Base-by-base conservation (phyloP, 2,113 vertebrate species). In the Channa maculata region DNA sequence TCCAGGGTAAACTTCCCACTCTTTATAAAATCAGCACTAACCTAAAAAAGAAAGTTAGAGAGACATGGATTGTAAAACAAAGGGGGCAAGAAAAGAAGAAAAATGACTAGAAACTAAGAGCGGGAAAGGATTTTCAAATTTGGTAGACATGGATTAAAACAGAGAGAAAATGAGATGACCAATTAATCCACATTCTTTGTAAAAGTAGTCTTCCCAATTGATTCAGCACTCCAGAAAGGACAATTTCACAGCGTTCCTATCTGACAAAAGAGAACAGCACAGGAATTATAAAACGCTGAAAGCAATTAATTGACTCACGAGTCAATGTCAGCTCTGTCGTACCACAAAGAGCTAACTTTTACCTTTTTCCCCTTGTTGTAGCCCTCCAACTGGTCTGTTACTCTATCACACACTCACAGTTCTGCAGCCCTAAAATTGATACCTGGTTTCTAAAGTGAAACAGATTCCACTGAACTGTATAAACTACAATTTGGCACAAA, bases 1-100 rank as follows among this genome's bases (percentile, higher is more conserved):
- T 99, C 97, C 93, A 99, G 88, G 13, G 92, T 72, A 1, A 99
- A 99, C 57, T 95, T 90, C 0, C 97, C 97, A 0, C 77, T 95
- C 86, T 89, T 96, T 80, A 99, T 91, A 2, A 97, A 99, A 64
- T 98, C 97, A 13, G 92, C 80, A 0, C 93, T 96, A 77, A 96
- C 97, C 97, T 99, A 84, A 60, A 48, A 36, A 38, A 45, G 9
- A 70, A 9, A 84, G 39, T 12, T 10, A 53, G 50, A 37, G 36
- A 64, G 10, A 71, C 12, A 38, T 0, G 6, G 5, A 37, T 6
- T 39, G 1, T 7, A 9, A 8, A 24, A 33, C 24, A 55, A 10
- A 49, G 8, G 46, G 65, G 6, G 4, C 1, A 61, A 13, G 2
- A 10, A 7, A 2, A 53, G 5, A 34, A 14, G 36, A 43, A 5